Base-by-base conservation (phyloP, 2,888 invertebrate species). In the Campaea margaritaria region DNA sequence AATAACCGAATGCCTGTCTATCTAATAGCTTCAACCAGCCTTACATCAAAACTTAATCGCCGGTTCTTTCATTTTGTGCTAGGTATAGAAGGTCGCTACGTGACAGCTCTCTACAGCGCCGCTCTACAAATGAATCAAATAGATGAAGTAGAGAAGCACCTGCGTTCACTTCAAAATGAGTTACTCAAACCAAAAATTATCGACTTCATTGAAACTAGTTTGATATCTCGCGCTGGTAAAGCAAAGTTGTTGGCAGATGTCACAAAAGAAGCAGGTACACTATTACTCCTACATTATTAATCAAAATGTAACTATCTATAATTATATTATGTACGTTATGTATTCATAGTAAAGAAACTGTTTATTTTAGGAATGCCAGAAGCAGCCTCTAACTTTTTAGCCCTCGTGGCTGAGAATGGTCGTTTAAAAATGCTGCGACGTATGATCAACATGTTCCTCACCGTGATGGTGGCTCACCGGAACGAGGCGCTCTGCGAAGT, bases 11-110 rank as follows among this genome's bases (percentile, higher is more conserved):
- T 11, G 34, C 10, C 34, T 11, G 34, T 9, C 2, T 36, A n/a
- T 12, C 2, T 36, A 12, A 11, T 36, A n/a, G 21, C 21, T 5
- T 5, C 21, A 5, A 21, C 3, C 5, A 3, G 21, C 3, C 21
- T 21, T 21, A 21, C 21, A 21, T 3, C 5, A 21, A 5, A 21
- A 3, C 12, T n/a, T 4, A 36, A n/a, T 1, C n/a, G 10, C n/a
- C 36, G n/a, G 16, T 46, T 47, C 10, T 7, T 15, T 12, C 42
- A 14, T 7, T 42, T 39, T 13, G 28, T 38, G 14, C 15, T 48
- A 88, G 89, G 89, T 42, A 69, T 86, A 16, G 87, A 87, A 74
- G 90, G 90, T 0, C 80, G 86, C 0, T 91, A 89, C 46, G 89
- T 89, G 4, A 63, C 83, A 2, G 89, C 90, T 0, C 65, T 91